Evolutionary conservation across 2,888 invertebrate species (phyloP).

Genomic region (Deroplatys truncata): DNA sequence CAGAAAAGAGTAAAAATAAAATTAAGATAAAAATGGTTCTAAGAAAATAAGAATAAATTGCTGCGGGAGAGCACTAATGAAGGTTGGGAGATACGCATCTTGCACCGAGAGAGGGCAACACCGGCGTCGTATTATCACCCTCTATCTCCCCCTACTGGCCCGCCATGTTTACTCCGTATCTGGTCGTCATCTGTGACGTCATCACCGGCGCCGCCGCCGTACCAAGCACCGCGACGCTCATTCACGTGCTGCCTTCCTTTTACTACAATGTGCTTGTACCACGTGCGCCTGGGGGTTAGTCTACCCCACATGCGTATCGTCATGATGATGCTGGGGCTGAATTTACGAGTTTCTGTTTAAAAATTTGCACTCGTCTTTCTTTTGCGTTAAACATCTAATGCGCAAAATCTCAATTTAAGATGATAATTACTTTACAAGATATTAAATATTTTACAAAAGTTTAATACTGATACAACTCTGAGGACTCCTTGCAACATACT

Average conservation of each 20-base stretch:
- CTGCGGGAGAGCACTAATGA: slow-evolving; percentile 14
- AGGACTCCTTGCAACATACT: too few species aligned
- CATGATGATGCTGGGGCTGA: too few species aligned
- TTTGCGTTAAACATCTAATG: too few species aligned
- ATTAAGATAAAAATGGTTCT: slow-evolving; percentile 1
- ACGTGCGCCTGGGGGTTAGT: background rate
- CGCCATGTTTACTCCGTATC: background rate
- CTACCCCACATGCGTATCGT: too few species aligned
- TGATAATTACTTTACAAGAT: too few species aligned
- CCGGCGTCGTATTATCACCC: background rate
- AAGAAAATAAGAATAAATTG: slow-evolving; percentile 9
- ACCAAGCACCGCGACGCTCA: background rate
- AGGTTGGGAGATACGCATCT: slow-evolving; percentile 6
- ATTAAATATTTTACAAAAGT: too few species aligned
- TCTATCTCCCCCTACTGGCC: background rate
- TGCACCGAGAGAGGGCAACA: background rate
- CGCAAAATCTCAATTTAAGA: too few species aligned
- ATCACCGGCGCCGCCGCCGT: background rate
- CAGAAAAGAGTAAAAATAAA: background rate
- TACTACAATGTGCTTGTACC: background rate
- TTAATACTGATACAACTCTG: too few species aligned
- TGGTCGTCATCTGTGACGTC: slow-evolving; percentile 3
- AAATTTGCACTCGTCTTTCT: too few species aligned
- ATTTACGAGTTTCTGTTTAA: too few species aligned
- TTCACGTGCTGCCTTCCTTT: background rate